Base-by-base conservation (phyloP, 2,888 invertebrate species). In the Euzetes globulus region DNA sequence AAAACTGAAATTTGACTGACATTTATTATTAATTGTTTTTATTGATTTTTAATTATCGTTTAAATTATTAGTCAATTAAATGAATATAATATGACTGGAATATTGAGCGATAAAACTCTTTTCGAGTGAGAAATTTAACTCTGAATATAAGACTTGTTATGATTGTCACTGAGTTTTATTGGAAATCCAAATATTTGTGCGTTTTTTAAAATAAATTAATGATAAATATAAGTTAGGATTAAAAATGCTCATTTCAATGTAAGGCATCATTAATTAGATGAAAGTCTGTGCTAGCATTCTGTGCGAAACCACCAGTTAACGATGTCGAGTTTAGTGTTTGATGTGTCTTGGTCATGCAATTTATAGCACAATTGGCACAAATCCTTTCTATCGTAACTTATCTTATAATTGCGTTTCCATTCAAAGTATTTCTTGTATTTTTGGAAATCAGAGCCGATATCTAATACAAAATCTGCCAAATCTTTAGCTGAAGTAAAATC, bases 391-490 rank as follows among this genome's bases (percentile, higher is more conserved):
- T 68, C 70, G 15, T 68, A 45, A 45, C 5, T 33, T 4, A 68
- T 22, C 15, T 19, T 4, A 33, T 45, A 6, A 29, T 68, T 27
- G 1, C 70, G 70, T 25, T 71, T 71, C 72, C 72, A 71, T 22
- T 71, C 52, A 47, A 71, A 50, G 45, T 25, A 45, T 25, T 37
- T 45, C n/a, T 71, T 71, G 52, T 52, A 71, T 15, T 71, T 41
- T 19, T 71, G n/a, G 52, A 50, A 71, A 29, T 71, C 72, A 15
- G 50, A 17, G n/a, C 72, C 72, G 72, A 71, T 47, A 11, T 45
- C 41, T 25, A 45, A 22, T 25, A 71, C 19, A 71, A 45, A 71
- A 45, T 71, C 72, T 47, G 72, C 72, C 22, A 71, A 71, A 27
- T 71, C 72, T 50, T 47, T 45, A 19, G 72, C 25, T 25, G 72